These are phyloP conservation scores for Thermophis baileyi DNA, from an alignment of 2,113 vertebrate genomes.

Conservation along the genomic window DNA sequence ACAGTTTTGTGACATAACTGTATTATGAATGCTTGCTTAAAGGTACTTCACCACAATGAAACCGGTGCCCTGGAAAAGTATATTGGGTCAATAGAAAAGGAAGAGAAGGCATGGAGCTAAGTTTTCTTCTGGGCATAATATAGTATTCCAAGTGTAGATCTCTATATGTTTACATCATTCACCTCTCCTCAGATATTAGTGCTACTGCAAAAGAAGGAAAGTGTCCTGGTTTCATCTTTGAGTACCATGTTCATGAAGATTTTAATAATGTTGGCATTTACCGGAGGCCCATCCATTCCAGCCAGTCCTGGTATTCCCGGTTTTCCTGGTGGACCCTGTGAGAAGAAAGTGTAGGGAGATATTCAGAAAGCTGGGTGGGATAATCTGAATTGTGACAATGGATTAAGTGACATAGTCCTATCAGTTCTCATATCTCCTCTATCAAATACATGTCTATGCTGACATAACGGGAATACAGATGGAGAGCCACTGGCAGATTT, in stretches of 20 bases:
- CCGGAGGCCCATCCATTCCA: constrained; percentile 83
- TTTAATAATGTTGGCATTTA: constrained; percentile 62
- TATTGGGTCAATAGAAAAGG: background rate
- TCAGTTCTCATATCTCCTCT: background rate
- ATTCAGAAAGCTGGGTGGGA: background rate
- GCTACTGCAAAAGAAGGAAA: background rate
- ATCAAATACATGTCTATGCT: background rate
- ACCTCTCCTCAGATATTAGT: background rate
- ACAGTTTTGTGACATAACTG: too few relatives aligned
- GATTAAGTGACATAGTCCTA: background rate
- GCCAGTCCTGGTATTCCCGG: constrained; percentile 79
- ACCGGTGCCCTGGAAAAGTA: background rate
- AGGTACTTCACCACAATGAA: background rate
- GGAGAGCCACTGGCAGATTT: background rate
- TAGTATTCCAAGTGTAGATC: background rate
- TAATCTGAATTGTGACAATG: background rate
- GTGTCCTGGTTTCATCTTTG: background rate
- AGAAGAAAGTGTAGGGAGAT: background rate
- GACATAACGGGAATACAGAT: too few relatives aligned
- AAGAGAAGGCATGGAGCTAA: background rate
- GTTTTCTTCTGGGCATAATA: too few relatives aligned
- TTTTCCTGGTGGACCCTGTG: constrained; percentile 84
- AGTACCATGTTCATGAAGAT: background rate
- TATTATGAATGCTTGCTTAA: background rate
- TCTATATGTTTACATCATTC: background rate